Evolutionary conservation across 2,113 vertebrate species (phyloP).

Genomic region (Lophura nycthemera): DNA sequence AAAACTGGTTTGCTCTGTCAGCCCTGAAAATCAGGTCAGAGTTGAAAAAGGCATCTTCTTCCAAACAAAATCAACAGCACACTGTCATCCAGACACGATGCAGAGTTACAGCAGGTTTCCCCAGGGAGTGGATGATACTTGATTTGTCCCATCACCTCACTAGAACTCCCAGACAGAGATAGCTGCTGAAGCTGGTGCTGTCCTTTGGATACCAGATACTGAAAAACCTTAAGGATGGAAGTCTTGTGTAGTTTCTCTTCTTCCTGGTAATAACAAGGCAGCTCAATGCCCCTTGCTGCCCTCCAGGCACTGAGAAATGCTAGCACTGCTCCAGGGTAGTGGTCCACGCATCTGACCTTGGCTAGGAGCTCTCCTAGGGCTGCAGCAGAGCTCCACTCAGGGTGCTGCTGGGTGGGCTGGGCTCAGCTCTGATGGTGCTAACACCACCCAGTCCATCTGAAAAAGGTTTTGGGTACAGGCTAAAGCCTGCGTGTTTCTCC

Average conservation of each 20-base stretch:
- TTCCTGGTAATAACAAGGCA: not conserved
- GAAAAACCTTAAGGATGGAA: not conserved
- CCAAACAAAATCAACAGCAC: not conserved
- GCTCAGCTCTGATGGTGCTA: not conserved
- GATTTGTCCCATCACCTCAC: not conserved
- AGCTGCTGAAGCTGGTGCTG: not conserved
- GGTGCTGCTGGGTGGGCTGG: not conserved
- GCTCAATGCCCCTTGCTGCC: not conserved
- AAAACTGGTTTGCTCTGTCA: not conserved
- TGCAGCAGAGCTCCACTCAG: not conserved
- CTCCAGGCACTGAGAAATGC: not conserved
- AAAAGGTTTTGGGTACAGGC: not conserved
- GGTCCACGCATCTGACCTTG: rapidly evolving
- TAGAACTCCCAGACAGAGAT: not conserved
- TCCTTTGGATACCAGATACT: not conserved
- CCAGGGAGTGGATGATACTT: not conserved
- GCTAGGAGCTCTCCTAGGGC: not conserved
- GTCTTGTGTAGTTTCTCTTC: not conserved
- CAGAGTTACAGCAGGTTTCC: not conserved
- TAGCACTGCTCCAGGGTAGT: too few relatives aligned
- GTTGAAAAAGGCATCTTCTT: not conserved
- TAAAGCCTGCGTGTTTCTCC: not conserved
- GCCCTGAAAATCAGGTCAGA: not conserved
- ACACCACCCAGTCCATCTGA: not conserved
- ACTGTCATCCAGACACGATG: not conserved